A percentile compares a stretch with the other conserved stretches of the same genome.
Conservation (phyloP, 2,113 vertebrate species). For the Eretmochelys imbricata region DNA sequence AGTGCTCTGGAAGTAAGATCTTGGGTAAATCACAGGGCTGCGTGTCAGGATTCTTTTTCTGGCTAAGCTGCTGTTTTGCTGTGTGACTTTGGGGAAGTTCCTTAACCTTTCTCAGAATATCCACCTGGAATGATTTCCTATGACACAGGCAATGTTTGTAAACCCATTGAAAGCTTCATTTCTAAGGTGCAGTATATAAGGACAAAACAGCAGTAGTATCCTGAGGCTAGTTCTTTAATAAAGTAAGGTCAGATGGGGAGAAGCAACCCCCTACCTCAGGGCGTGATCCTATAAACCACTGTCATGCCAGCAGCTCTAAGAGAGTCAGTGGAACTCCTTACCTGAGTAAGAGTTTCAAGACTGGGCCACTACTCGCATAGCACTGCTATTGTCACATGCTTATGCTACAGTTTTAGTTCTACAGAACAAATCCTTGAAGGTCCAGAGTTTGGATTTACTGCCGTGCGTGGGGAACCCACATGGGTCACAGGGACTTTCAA, state of each 20-base stretch:
- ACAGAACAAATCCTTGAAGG: rapidly evolving
- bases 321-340: not conserved
- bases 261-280: not conserved
- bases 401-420: not conserved
- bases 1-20: not conserved
- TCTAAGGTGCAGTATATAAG: not conserved
- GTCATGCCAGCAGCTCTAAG: not conserved
- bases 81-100: not conserved
- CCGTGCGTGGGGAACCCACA: not conserved
- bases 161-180: not conserved
- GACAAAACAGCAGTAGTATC: not conserved
- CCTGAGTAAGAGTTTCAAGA: not conserved
- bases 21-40: not conserved
- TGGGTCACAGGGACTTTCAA: not conserved
- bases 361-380: not conserved
- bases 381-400: not conserved
- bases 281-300: not conserved
- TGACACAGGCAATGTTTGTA: not conserved
- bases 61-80: rapidly evolving
- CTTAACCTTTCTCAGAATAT: not conserved
- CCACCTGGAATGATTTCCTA: not conserved
- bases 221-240: not conserved
- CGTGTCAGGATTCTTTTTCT: not conserved
- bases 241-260: not conserved
- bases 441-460: not conserved